Evolutionary conservation across 2,888 invertebrate genomes (phyloP).

Genomic region (Trachelus troglodyta): DNA sequence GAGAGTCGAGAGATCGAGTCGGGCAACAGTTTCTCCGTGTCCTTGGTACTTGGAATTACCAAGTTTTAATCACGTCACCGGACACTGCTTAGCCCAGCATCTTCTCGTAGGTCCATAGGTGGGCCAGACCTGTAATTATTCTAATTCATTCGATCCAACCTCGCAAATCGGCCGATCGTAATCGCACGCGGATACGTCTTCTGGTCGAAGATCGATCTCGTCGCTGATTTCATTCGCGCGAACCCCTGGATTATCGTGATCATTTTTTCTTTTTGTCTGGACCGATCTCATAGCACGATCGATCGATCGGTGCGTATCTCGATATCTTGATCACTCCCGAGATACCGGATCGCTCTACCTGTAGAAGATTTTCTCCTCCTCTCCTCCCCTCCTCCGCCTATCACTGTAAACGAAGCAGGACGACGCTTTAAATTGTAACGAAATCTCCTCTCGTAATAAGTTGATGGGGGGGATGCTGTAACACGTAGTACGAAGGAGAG

Average conservation of each 20-base stretch:
- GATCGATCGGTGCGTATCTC: not conserved
- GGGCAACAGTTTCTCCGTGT: not conserved
- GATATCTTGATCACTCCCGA: not conserved
- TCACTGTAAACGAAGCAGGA: not conserved
- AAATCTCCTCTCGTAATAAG: constrained; percentile 33
- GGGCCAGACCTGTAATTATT: not conserved
- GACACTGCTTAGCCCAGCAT: not conserved
- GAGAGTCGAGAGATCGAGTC: not conserved
- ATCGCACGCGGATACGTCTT: not conserved
- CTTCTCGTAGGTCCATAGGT: not conserved
- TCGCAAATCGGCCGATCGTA: not conserved
- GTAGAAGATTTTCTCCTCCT: not conserved
- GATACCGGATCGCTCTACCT: not conserved
- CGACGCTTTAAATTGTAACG: constrained; percentile 34
- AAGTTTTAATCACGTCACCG: not conserved
- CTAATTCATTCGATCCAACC: not conserved
- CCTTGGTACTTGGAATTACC: not conserved
- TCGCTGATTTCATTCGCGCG: not conserved
- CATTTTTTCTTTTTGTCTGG: not conserved
- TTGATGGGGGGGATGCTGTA: constrained; percentile 27
- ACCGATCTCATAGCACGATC: not conserved
- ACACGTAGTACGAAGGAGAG: constrained; percentile 28
- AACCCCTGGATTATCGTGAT: not conserved
- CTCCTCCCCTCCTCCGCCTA: not conserved
- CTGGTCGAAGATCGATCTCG: no score